Evolutionary conservation across 2,113 vertebrate genomes (phyloP), one percentile per base, ranked within the genome.

Genomic region (Cephalopholis sonnerati): DNA sequence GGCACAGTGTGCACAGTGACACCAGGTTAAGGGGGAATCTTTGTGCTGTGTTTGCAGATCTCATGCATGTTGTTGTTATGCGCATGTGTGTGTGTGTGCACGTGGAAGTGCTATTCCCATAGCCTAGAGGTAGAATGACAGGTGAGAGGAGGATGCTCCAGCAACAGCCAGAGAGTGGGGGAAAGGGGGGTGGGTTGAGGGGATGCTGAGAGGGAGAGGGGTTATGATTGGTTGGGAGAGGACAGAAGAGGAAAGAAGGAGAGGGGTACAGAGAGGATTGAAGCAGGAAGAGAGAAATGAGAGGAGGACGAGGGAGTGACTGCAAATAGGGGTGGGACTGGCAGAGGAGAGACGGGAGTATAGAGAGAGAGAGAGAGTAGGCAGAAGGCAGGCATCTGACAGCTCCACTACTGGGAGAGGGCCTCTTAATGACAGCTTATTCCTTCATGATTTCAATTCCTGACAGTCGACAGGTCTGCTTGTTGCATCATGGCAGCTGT

Each of bases 381-480:
- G 83, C 95, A 90, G 91, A 94, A 96, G 89, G 96, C 96, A 96
- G 95, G 95, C 89, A 83, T 96, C 93, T 98, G 97, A 97, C 97
- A 98, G 97, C 96, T 97, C 93, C 91, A 96, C 95, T 95, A 96
- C 96, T 96, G 96, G 95, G 95, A 97, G 96, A 96, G 94, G 94
- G 94, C 93, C 95, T 97, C 95, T 96, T 97, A 99, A 97, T 83
- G 95, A 97, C 97, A 97, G 97, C 97, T 97, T 97, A 97, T 97
- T 97, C 97, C 96, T 97, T 97, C 96, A 97, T 97, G 97, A 97
- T 97, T 97, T 97, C 96, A 96, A 87, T 92, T 96, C 94, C 94
- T 98, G 97, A 98, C 97, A 98, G 97, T 96, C 96, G 97, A 97
- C 97, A 97, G 96, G 95, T 96, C 96, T 96, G 96, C 96, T 96